Conservation (phyloP, 2,888 invertebrate species). For the Ypsolopha scabrella region DNA sequence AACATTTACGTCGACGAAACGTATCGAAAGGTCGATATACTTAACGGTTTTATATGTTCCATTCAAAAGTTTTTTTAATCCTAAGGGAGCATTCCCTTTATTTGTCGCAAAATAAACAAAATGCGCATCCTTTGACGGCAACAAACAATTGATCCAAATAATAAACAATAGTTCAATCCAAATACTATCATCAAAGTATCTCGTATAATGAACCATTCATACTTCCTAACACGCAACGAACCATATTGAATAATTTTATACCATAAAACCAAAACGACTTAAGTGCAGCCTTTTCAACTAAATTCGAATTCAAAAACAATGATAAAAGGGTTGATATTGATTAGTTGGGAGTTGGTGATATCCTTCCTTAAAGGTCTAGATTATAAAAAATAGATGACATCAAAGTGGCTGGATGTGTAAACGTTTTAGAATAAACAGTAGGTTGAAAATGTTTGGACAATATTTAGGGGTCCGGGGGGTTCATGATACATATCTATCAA, state of each 20-base stretch:
- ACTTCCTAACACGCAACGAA: slow-evolving; percentile 66
- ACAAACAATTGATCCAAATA: slow-evolving; percentile 67
- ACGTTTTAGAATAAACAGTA: slow-evolving; percentile 68
- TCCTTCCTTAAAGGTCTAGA: slow-evolving; percentile 62
- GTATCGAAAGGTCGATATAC: no score
- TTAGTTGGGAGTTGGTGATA: slow-evolving; percentile 27
- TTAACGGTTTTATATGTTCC: no score
- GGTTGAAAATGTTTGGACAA: slow-evolving; percentile 61
- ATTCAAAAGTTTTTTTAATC: no score
- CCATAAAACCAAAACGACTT: slow-evolving; percentile 31
- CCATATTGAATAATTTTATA: slow-evolving; percentile 68
- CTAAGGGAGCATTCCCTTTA: not conserved
- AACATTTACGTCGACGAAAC: no score
- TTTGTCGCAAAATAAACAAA: slow-evolving; percentile 46
- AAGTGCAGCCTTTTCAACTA: slow-evolving; percentile 50
- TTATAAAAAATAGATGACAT: slow-evolving; percentile 61
- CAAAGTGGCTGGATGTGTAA: slow-evolving; percentile 69
- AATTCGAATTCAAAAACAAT: slow-evolving; percentile 48
- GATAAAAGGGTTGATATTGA: slow-evolving; percentile 21
- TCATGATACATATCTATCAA: slow-evolving; percentile 56
- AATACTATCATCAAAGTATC: slow-evolving; percentile 64
- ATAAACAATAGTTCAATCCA: slow-evolving; percentile 68
- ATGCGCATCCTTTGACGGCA: slow-evolving; percentile 67
- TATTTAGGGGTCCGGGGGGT: slow-evolving; percentile 66
- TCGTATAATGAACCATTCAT: slow-evolving; percentile 69